phyloP scores from a whole-genome alignment of 1,140 invertebrate species.

The Dendrolimus punctatus region DNA sequence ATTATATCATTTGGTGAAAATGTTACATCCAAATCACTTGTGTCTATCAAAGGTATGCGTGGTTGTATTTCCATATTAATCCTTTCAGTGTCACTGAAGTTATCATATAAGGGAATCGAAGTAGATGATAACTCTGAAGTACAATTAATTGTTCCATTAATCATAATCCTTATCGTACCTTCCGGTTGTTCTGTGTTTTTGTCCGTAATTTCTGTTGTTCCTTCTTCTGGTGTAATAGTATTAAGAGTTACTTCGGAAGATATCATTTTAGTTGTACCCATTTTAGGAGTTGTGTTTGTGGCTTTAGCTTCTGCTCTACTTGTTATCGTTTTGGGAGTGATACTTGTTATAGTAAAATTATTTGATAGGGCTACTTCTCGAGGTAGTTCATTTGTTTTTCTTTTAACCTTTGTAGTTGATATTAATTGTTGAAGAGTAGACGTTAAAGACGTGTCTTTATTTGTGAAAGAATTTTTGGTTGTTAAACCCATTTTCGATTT shows the following conservation, averaged over 20 bases:
- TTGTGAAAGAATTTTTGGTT: slow-evolving; percentile 18
- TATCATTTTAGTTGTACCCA: too few species aligned
- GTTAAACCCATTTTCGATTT: slow-evolving; percentile 23
- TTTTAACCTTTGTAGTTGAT: slow-evolving; percentile 41
- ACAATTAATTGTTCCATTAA: slow-evolving; percentile 62
- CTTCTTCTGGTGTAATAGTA: slow-evolving; percentile 6
- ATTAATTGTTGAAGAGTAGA: slow-evolving; percentile 21
- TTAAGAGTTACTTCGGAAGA: too few species aligned
- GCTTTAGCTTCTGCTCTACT: slow-evolving; percentile 11
- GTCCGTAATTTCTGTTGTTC: slow-evolving; percentile 14
- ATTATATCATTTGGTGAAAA: slow-evolving; percentile 53
- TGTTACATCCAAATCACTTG: slow-evolving; percentile 36
- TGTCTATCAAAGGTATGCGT: slow-evolving; percentile 34
- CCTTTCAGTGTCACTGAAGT: slow-evolving; percentile 31
- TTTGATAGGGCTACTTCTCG: not conserved
- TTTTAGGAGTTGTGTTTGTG: slow-evolving; percentile 9
- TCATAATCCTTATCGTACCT: slow-evolving; percentile 44
- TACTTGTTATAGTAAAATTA: slow-evolving; percentile 13
- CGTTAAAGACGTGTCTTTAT: slow-evolving; percentile 23
- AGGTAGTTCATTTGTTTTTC: slow-evolving; percentile 32
- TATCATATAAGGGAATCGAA: slow-evolving; percentile 35
- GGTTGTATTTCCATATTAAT: slow-evolving; percentile 33
- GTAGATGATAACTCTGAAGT: slow-evolving; percentile 55
- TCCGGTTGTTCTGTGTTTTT: slow-evolving; percentile 37
- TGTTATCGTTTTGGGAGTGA: slow-evolving; percentile 4